Evolutionary conservation across 2,888 invertebrate genomes (phyloP).

Genomic region (Bibio marci): DNA sequence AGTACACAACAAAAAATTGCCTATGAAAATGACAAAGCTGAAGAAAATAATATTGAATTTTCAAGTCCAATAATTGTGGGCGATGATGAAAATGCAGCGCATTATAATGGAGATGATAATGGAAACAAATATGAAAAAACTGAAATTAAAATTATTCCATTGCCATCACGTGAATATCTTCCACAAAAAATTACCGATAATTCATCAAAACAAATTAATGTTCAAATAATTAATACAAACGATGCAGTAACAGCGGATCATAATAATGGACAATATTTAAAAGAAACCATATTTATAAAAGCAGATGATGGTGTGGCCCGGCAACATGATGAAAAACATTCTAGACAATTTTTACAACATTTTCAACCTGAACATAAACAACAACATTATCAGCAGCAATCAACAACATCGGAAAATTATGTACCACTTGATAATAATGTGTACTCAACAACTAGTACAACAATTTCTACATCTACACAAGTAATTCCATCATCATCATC

Average conservation of each 20-base stretch:
- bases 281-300: slow-evolving; percentile 1
- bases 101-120: slow-evolving; percentile 19
- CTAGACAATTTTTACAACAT: slow-evolving; percentile 22
- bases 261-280: slow-evolving; percentile 5
- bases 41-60: slow-evolving; percentile 19
- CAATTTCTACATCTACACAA: slow-evolving; percentile 2
- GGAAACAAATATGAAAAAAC: slow-evolving; percentile 12
- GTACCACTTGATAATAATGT: background rate
- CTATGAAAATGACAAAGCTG: slow-evolving; percentile 13
- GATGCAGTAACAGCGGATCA: too few relatives aligned
- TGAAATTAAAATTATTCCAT: slow-evolving; percentile 7
- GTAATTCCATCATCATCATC: background rate
- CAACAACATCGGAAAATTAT: background rate
- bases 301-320: background rate
- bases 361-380: slow-evolving; percentile 20
- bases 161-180: slow-evolving; percentile 1
- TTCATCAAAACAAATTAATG: slow-evolving; percentile 18
- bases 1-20: slow-evolving; percentile 13
- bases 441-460: slow-evolving; percentile 6
- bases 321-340: slow-evolving; percentile 18
- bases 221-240: slow-evolving; percentile 18
- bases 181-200: slow-evolving; percentile 5
- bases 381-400: background rate
- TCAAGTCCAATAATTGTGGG: slow-evolving; percentile 32
- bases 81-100: slow-evolving; percentile 26